Evolutionary conservation across 2,888 invertebrate species (phyloP), one percentile per base, ranked within the genome.

Genomic region (Venusia cambrica): DNA sequence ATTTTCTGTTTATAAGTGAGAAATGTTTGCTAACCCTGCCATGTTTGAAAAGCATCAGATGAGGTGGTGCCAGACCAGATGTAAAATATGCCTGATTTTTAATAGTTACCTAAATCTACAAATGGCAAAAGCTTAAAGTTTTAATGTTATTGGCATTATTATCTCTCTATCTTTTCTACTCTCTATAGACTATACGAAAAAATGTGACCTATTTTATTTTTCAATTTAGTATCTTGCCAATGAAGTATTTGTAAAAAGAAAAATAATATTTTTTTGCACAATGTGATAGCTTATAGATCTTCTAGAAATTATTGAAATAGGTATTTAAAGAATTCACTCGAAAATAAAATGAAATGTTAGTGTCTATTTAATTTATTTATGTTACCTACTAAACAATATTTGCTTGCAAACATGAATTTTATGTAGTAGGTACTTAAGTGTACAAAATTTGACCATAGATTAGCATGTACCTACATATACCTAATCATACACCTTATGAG

Each of bases 271-370:
- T 64, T 67, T 72, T 72, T 76, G 69, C 69, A 67, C 55, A 65
- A 69, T 79, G 81, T 84, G 85, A 85, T 84, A 83, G 76, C 54
- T 64, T 78, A n/a, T n/a, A 83, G 80, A 84, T 83, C 79, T 81
- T 80, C 64, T 79, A 63, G 64, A 61, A 64, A 62, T 61, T 67
- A 69, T 66, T 51, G 63, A 25, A 68, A 66, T 64, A n/a, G n/a
- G n/a, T n/a, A 67, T 62, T 56, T 48, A 57, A 58, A 62, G 45
- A 62, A 57, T 54, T 63, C 56, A 70, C 63, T 70, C 61, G 62
- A 70, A 73, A 69, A 59, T 60, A 35, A 45, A 48, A 67, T 55
- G 49, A 62, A 60, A 67, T 64, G 47, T 67, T 73, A 72, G 65
- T 66, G 56, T 61, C 53, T 64, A 63, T 57, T 51, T 72, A 61